Conservation (phyloP, 2,113 vertebrate species). For the Chloebia gouldiae region DNA sequence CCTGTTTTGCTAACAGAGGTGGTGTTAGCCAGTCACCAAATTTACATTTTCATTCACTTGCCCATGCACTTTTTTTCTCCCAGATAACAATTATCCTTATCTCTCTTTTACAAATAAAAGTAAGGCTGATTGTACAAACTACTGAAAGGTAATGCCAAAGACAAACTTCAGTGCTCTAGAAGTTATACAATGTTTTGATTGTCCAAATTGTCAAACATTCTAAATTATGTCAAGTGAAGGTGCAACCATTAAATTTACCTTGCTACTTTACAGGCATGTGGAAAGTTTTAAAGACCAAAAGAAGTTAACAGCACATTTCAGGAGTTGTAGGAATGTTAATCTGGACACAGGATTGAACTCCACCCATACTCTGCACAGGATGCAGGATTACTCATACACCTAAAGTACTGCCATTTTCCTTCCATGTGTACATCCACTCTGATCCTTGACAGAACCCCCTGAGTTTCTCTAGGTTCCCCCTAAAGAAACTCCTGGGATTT, state of each 20-base stretch:
- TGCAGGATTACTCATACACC: background rate
- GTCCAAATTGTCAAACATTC: background rate
- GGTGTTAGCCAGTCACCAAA: background rate
- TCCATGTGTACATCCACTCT: background rate
- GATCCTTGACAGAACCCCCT: background rate
- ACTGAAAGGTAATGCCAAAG: background rate
- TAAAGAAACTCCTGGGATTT: background rate
- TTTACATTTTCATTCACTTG: background rate
- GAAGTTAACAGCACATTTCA: background rate
- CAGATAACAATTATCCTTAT: background rate
- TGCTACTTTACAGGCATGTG: background rate
- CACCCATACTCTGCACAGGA: background rate
- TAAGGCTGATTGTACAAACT: background rate
- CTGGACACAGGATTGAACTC: background rate
- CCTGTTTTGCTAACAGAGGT: background rate
- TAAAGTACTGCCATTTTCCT: background rate
- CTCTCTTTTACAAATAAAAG: background rate
- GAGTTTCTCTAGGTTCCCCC: background rate
- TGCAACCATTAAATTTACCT: background rate
- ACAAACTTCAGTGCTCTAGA: background rate
- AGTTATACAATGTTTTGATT: background rate
- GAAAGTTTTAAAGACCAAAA: background rate
- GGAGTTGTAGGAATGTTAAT: constrained; percentile 14
- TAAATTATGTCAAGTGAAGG: background rate
- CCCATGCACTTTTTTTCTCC: too few relatives aligned